Evolutionary conservation across 1,140 invertebrate genomes (phyloP).

Genomic region (Spodoptera litura): DNA sequence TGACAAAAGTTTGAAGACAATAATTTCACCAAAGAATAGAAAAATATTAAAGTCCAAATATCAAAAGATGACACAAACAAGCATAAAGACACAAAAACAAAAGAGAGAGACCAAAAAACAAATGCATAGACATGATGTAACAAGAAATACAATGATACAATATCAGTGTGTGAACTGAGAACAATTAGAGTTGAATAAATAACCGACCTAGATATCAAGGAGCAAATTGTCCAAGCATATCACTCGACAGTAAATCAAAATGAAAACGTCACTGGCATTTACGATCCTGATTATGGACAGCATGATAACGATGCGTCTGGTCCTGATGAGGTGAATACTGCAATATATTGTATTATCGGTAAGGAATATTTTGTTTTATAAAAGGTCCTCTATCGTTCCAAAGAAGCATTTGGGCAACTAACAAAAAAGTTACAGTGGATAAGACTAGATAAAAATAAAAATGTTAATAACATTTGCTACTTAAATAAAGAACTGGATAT

Average conservation of each 20-base stretch:
- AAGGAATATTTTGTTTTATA: too few species aligned
- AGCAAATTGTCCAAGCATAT: slow-evolving; percentile 19
- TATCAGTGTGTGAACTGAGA: slow-evolving; percentile 36
- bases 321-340: too few species aligned
- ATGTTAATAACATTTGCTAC: too few species aligned
- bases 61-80: neutral
- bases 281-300: slow-evolving; percentile 3
- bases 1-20: too few species aligned
- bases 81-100: neutral
- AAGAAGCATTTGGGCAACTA: too few species aligned
- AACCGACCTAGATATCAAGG: neutral
- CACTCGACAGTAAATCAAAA: slow-evolving; percentile 9
- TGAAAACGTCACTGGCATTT: neutral
- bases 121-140: slow-evolving; percentile 21
- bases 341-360: too few species aligned
- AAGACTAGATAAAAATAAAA: too few species aligned
- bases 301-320: too few species aligned
- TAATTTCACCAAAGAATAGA: too few species aligned
- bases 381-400: too few species aligned
- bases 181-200: slow-evolving; percentile 21
- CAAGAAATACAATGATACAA: slow-evolving; percentile 21
- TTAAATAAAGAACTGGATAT: too few species aligned
- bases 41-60: neutral
- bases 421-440: too few species aligned
- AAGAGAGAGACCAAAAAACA: neutral